Percentiles rank a stretch among this genome's conserved stretches.
Evolutionary conservation across 1,140 invertebrate genomes (phyloP).

Genomic region (Cyrtorhinus lividipennis): DNA sequence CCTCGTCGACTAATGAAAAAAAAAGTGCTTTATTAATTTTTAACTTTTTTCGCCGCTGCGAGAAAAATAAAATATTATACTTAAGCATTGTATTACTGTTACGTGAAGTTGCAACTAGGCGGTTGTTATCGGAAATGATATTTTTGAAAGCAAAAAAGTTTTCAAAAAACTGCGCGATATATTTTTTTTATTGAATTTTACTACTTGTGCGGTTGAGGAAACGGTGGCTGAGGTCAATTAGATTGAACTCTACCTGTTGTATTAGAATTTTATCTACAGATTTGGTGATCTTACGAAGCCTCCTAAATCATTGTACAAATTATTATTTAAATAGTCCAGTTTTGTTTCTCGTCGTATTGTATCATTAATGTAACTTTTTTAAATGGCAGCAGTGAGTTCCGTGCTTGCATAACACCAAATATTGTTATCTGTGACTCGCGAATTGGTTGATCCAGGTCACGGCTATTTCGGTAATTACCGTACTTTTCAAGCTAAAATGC

Average conservation of each 20-base stretch:
- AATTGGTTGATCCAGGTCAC: background rate
- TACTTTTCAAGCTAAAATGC: background rate
- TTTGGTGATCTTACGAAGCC: no score
- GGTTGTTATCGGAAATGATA: background rate
- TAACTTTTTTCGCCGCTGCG: no score
- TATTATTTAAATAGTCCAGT: no score
- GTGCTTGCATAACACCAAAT: background rate
- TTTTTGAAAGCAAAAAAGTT: background rate
- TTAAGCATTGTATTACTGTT: no score
- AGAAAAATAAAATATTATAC: background rate
- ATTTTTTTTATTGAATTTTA: background rate
- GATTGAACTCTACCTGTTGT: background rate
- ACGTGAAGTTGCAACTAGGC: background rate
- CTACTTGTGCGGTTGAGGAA: background rate
- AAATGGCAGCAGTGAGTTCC: background rate
- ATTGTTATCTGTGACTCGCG: background rate
- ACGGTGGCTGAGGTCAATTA: conserved; percentile 1
- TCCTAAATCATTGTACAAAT: no score
- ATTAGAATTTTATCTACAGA: no score
- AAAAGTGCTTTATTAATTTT: conserved; percentile 20
- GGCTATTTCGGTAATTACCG: background rate
- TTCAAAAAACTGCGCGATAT: background rate
- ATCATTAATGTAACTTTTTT: background rate
- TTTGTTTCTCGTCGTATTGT: background rate
- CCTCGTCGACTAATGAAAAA: no score